Evolutionary conservation across 1,140 invertebrate genomes (phyloP).

Genomic region (Berghia stephanieae): DNA sequence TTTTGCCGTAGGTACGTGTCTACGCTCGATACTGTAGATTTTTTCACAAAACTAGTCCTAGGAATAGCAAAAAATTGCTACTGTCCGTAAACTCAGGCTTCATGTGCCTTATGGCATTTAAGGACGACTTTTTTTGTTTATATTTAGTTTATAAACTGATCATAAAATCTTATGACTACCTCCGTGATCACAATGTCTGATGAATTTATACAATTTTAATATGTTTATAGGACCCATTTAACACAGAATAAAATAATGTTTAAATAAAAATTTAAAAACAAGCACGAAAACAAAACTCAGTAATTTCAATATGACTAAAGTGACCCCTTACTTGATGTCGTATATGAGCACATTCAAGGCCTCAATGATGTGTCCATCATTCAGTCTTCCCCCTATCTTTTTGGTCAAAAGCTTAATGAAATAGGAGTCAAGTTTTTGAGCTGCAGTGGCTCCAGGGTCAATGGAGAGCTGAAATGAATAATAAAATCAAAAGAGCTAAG

Average conservation of each 20-base stretch:
- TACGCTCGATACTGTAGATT: no score
- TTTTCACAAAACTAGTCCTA: no score
- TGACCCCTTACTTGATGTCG: constrained; percentile 39
- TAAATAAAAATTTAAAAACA: background rate
- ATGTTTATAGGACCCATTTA: constrained; percentile 19
- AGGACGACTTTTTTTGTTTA: no score
- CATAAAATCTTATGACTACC: no score
- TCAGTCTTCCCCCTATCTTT: constrained; percentile 26
- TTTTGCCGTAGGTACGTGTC: no score
- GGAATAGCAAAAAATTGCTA: no score
- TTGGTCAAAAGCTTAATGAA: constrained; percentile 19
- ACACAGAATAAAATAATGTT: background rate
- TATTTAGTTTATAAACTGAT: no score
- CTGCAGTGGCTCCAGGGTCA: constrained; percentile 33
- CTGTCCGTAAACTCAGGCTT: no score
- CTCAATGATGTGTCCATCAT: constrained; percentile 32
- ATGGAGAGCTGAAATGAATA: constrained; percentile 29
- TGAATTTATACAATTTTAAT: no score
- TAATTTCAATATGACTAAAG: no score
- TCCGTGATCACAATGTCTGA: background rate
- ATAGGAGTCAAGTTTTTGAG: constrained; percentile 4
- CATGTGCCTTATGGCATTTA: no score
- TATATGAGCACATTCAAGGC: constrained; percentile 27
- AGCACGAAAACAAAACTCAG: constrained; percentile 14
- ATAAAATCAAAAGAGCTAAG: background rate